Percentiles rank a stretch among this genome's conserved stretches.
phyloP scores from a whole-genome alignment of 2,113 vertebrate genomes.

The Halcyon malimbica region DNA sequence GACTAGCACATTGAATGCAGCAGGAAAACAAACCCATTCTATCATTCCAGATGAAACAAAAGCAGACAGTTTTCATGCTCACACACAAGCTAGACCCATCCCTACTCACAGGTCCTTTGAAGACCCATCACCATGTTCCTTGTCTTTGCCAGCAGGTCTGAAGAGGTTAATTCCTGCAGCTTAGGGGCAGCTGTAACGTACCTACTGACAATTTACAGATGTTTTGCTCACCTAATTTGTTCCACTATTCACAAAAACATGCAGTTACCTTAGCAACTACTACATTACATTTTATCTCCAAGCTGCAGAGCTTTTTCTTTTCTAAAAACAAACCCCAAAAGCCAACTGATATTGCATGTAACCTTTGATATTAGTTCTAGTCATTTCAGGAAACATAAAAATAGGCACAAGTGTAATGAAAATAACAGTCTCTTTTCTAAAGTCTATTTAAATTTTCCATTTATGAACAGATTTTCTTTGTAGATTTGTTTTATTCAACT shows the following conservation, averaged over 20 bases:
- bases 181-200: conserved; percentile 23
- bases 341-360: conserved; percentile 26
- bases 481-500: not conserved
- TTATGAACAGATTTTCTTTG: conserved; percentile 10
- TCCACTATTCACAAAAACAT: conserved; percentile 68
- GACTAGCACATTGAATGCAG: fast-evolving
- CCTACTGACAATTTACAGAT: conserved; percentile 70
- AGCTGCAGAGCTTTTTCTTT: conserved; percentile 69
- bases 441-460: not conserved
- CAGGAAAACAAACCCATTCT: not conserved
- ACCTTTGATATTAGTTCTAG: conserved; percentile 30
- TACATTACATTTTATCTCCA: conserved; percentile 75
- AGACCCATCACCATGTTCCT: not conserved
- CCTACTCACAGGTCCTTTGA: not conserved
- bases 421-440: not conserved
- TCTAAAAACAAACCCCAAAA: conserved; percentile 54
- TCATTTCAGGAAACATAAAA: conserved; percentile 28
- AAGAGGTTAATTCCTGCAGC: conserved; percentile 49
- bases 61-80: not conserved
- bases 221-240: conserved; percentile 77
- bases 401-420: not conserved
- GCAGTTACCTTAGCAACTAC: conserved; percentile 78
- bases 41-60: fast-evolving
- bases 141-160: not conserved
- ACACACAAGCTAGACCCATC: not conserved